phyloP scores from a whole-genome alignment of 2,888 invertebrate species.

The Plagiodera versicolora region DNA sequence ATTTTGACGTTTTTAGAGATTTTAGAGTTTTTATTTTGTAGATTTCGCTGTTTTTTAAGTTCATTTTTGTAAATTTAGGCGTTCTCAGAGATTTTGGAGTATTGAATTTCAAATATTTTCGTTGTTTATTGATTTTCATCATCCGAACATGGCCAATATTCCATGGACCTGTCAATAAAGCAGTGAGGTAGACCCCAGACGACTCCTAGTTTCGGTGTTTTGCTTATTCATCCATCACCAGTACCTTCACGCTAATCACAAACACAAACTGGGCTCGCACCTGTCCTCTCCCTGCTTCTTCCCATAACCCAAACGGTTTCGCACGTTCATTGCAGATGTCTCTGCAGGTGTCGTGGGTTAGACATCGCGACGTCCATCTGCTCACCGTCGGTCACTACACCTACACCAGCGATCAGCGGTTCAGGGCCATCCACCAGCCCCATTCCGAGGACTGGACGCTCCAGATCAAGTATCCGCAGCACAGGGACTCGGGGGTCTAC shows the following conservation, averaged over 20 bases:
- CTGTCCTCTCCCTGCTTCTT: slow-evolving; percentile 25
- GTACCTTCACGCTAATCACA: slow-evolving; percentile 2
- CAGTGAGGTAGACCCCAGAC: too few species aligned
- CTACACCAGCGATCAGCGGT: slow-evolving; percentile 89
- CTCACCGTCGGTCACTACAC: slow-evolving; percentile 88
- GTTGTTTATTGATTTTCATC: too few species aligned
- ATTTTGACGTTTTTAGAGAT: too few species aligned
- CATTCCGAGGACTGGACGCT: slow-evolving; percentile 91
- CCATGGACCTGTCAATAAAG: too few species aligned
- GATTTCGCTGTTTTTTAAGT: too few species aligned
- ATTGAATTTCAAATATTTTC: too few species aligned
- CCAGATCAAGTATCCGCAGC: slow-evolving; percentile 89
- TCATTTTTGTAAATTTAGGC: too few species aligned
- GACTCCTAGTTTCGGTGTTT: too few species aligned
- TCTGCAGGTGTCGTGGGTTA: slow-evolving; percentile 88
- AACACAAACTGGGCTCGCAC: slow-evolving; percentile 15
- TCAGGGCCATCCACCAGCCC: slow-evolving; percentile 82
- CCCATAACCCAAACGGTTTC: slow-evolving; percentile 27
- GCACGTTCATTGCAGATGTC: slow-evolving; percentile 59
- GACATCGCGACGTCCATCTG: slow-evolving; percentile 87
- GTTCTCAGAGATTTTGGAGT: too few species aligned
- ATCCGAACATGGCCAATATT: too few species aligned
- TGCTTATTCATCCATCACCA: too few species aligned
- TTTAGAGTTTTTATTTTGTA: too few species aligned
- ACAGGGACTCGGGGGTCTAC: slow-evolving; percentile 86